Base-by-base conservation (phyloP, 2,113 vertebrate species). In the Corvus moneduloides region DNA sequence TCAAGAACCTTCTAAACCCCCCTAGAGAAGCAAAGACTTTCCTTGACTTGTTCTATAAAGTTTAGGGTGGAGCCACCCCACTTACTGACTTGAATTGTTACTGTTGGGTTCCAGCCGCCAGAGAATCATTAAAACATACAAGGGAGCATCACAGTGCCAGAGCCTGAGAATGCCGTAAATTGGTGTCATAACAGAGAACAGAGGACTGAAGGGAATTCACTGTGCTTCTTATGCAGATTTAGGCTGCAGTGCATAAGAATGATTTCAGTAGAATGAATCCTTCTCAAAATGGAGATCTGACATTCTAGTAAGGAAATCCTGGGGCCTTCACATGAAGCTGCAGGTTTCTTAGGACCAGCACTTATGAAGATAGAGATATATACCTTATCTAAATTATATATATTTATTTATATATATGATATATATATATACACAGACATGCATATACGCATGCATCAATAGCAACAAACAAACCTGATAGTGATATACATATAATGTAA, bases 341-440 rank as follows among this genome's bases (percentile, higher is more conserved):
- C 2, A 62, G 19, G 3, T 2, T 37, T 62, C 52, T 77, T 30
- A 82, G 51, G 12, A 78, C 7, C 19, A n/a, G 9, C n/a, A 58
- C 5, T 4, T 39, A 19, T 3, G 10, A 21, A 55, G 28, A 19
- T n/a, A 76, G 7, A 80, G 4, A 9, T 64, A 41, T 13, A n/a
- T 32, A 48, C 11, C 6, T 72, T 72, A 49, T 28, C 9, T 67
- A 23, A 14, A 63, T 54, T 0, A 35, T 23, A 7, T 26, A 6
- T 41, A 33, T 59, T 63, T 87, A 6, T 67, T 19, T 26, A 32
- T 41, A n/a, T 23, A 26, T 48, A 15, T 41, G 5, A 22, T 15
- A 30, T 8, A 56, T 8, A n/a, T 6, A 22, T 6, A 18, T 10
- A 21, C 8, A 39, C 11, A 41, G 6, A 21, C 8, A 33, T 0